phyloP scores from a whole-genome alignment of 1,140 invertebrate species.

The Asobara japonica region DNA sequence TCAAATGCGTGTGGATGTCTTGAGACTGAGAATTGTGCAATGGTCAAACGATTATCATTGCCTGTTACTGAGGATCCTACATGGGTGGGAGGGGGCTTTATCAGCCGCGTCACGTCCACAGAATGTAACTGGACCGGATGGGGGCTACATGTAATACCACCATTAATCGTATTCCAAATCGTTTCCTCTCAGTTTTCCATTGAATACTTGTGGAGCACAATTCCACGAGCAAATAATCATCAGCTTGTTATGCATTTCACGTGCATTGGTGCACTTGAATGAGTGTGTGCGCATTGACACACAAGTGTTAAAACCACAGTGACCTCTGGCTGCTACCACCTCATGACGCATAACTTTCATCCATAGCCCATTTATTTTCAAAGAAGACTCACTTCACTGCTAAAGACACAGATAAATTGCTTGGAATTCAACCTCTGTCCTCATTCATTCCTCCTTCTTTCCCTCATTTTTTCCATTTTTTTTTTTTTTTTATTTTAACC shows the following conservation, averaged over 20 bases:
- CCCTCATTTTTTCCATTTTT: neutral
- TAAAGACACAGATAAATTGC: too few species aligned
- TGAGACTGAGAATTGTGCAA: neutral
- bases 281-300: neutral
- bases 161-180: slow-evolving; percentile 28
- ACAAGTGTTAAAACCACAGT: neutral
- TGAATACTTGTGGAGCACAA: slow-evolving; percentile 19
- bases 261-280: neutral
- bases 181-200: neutral
- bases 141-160: slow-evolving; percentile 24
- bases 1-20: neutral
- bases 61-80: neutral
- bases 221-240: slow-evolving; percentile 20
- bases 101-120: slow-evolving; percentile 27
- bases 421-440: slow-evolving; percentile 12
- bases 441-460: too few species aligned
- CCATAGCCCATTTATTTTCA: neutral
- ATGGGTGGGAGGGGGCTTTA: slow-evolving; percentile 4
- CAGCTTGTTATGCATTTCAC: slow-evolving; percentile 29
- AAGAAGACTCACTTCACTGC: neutral
- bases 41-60: neutral
- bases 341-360: neutral
- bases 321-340: slow-evolving; percentile 11
- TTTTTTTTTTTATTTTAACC: neutral
- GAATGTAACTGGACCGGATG: slow-evolving; percentile 34